phyloP scores from a whole-genome alignment of 2,797 vertebrate species.

The Zenarchopterus dispar region DNA sequence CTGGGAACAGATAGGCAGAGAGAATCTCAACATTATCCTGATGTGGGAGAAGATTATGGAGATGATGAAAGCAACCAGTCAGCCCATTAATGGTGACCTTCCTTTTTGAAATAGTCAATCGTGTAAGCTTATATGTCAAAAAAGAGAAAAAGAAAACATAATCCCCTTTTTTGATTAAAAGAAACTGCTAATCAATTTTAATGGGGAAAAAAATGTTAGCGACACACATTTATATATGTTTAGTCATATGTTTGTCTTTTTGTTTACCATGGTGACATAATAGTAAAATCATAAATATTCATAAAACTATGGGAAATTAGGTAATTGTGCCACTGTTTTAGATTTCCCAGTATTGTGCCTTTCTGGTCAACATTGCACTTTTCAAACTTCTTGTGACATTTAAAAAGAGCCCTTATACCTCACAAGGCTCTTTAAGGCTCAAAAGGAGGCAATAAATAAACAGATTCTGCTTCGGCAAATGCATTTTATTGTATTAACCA shows the following conservation, averaged over 20 bases:
- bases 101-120: background rate
- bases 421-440: no score
- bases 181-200: conserved; percentile 18
- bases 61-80: conserved; percentile 2
- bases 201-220: conserved; percentile 19
- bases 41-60: no score
- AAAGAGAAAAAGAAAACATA: background rate
- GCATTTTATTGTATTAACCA: background rate
- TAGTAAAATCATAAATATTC: background rate
- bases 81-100: conserved; percentile 4
- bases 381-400: background rate
- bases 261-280: conserved; percentile 24
- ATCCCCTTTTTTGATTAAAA: conserved; percentile 22
- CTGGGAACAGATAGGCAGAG: no score
- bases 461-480: background rate
- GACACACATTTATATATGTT: conserved; percentile 15
- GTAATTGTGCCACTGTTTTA: background rate
- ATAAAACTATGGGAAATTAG: background rate
- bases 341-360: background rate
- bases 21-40: no score
- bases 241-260: conserved; percentile 17
- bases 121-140: conserved; percentile 17
- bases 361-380: background rate
- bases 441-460: no score
- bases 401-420: background rate